Base-by-base conservation (phyloP, 2,113 vertebrate genomes). In the Channa argus region DNA sequence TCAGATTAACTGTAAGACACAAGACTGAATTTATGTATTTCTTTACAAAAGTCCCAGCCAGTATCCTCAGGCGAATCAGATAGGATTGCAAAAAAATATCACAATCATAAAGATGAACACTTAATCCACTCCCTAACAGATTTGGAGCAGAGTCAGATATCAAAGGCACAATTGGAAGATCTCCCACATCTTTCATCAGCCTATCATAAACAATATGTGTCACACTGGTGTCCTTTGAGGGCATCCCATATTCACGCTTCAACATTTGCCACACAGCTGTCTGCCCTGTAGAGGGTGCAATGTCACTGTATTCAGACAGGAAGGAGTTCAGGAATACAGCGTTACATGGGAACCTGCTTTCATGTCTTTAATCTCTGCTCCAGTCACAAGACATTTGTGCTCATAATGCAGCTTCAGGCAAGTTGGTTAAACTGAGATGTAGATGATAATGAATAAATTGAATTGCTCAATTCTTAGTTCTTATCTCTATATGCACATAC, bases 341-440 rank as follows among this genome's bases (percentile, higher is more conserved):
- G 37, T 44, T 15, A 65, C 59, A 84, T 77, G 79, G 60, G 82
- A 92, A 91, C 62, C 82, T 53, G 53, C 63, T 72, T 38, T 53
- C 70, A 59, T 63, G 49, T 60, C 81, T 86, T 84, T 84, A 60
- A 88, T 85, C 76, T 80, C 8, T 5, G 77, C 61, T 78, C 5
- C 50, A 84, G 91, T 92, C 92, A 93, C 92, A 94, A 92, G 91
- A 56, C 83, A 83, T 53, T 79, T 15, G 66, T 74, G 63, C 82
- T 85, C 52, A 64, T 62, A 76, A 77, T 53, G 1, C 68, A 36
- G 88, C 85, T 79, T 8, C 33, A 50, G 81, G 91, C 77, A 15
- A 82, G 51, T 56, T 71, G 50, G 74, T 51, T 63, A 39, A 60
- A 64, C 39, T 3, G 60, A 86, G 79, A 90, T 89, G 71, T 33